Conservation (phyloP, 2,113 vertebrate genomes). For the Mesembrinibis cayennensis region DNA sequence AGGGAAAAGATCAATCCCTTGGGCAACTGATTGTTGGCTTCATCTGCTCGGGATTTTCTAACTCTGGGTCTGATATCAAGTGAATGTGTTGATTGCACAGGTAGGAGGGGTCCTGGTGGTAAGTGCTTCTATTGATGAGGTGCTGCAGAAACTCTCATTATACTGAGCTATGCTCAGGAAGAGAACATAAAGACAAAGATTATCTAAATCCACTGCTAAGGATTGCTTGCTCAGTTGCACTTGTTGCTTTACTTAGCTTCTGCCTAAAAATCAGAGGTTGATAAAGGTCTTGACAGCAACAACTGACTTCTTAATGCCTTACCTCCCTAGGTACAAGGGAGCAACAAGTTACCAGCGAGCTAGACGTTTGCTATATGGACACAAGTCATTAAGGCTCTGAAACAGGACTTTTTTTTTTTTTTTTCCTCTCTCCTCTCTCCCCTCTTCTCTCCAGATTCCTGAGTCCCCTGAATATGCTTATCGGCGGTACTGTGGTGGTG, state of each 20-base stretch:
- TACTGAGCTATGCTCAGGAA: not conserved
- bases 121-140: not conserved
- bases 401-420: not conserved
- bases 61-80: not conserved
- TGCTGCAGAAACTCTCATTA: not conserved
- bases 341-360: not conserved
- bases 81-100: not conserved
- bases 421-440: too few relatives aligned
- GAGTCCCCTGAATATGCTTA: constrained; percentile 89
- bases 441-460: constrained; percentile 77
- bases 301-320: not conserved
- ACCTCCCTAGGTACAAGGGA: not conserved
- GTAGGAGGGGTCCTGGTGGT: not conserved
- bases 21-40: not conserved
- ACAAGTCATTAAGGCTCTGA: not conserved
- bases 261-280: not conserved
- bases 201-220: not conserved
- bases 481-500: constrained; percentile 84
- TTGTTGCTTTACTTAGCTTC: not conserved
- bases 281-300: not conserved
- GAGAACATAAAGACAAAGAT: not conserved
- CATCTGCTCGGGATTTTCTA: not conserved
- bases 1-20: not conserved
- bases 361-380: not conserved
- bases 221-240: not conserved